Evolutionary conservation across 2,888 invertebrate species (phyloP).

Genomic region (Amaurobius ferox): DNA sequence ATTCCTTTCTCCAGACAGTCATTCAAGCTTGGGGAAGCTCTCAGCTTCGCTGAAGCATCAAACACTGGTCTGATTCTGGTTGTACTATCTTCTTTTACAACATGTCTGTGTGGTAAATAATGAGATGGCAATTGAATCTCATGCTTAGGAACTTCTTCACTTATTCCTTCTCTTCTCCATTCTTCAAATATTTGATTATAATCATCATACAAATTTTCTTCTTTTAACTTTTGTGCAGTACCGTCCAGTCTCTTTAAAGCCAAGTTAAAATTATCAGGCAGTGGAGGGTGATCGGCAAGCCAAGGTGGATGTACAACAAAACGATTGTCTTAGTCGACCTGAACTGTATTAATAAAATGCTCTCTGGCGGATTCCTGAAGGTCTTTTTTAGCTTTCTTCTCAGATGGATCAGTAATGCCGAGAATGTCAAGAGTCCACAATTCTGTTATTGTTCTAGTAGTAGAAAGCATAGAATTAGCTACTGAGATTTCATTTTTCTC

Average conservation of each 20-base stretch:
- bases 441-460: not conserved
- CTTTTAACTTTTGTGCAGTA: too few relatives aligned
- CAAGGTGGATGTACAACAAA: not conserved
- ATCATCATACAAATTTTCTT: too few relatives aligned
- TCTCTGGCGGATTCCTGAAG: not conserved
- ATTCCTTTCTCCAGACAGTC: not conserved
- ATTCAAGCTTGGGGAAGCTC: not conserved
- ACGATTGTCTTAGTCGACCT: not conserved
- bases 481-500: not conserved
- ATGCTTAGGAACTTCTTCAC: not conserved
- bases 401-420: not conserved
- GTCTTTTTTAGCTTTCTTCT: not conserved
- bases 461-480: not conserved
- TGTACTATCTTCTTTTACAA: constrained; percentile 27
- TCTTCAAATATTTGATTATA: too few relatives aligned
- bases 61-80: constrained; percentile 21
- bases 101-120: not conserved
- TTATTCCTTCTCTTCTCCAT: not conserved
- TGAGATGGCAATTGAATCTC: too few relatives aligned
- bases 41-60: not conserved
- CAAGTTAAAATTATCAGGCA: not conserved
- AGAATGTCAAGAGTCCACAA: not conserved
- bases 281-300: not conserved
- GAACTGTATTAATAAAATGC: not conserved
- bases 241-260: too few relatives aligned